Percentiles rank a stretch among this genome's conserved stretches.
Conservation (phyloP, 2,113 vertebrate genomes). For the Microtus ochrogaster region DNA sequence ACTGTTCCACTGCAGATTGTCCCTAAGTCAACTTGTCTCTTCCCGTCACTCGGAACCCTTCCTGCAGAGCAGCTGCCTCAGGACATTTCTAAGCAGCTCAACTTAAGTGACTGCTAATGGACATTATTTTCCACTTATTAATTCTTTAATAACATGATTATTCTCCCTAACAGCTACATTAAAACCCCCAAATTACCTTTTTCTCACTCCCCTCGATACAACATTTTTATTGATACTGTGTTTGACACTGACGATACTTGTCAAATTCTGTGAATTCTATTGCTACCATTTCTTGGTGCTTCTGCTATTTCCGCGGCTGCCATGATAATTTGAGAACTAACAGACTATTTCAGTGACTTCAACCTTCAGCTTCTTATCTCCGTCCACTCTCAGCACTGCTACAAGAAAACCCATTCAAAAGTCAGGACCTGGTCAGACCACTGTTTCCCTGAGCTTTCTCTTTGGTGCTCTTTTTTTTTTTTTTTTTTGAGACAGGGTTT, state of each 20-base stretch:
- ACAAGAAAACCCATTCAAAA: background rate
- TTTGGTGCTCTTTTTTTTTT: background rate
- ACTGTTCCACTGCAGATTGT: background rate
- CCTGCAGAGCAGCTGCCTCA: background rate
- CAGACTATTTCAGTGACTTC: background rate
- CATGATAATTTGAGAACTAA: background rate
- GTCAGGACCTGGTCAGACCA: background rate
- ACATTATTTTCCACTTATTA: constrained; percentile 15
- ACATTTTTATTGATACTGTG: background rate
- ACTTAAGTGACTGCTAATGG: background rate
- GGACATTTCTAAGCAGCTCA: background rate
- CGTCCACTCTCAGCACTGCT: background rate
- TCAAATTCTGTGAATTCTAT: background rate
- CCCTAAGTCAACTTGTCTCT: background rate
- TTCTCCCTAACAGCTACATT: background rate
- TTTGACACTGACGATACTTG: background rate
- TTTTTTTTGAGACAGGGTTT: no score
- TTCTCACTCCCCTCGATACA: background rate
- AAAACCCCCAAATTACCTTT: constrained; percentile 18
- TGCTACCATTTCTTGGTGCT: background rate
- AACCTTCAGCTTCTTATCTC: background rate
- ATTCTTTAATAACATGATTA: background rate
- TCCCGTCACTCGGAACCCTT: background rate
- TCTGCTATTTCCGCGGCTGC: background rate
- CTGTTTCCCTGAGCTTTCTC: background rate